These are phyloP conservation scores for Caenorhabditis uteleia DNA, from an alignment of 2,888 invertebrate genomes.

Conservation along the genomic window DNA sequence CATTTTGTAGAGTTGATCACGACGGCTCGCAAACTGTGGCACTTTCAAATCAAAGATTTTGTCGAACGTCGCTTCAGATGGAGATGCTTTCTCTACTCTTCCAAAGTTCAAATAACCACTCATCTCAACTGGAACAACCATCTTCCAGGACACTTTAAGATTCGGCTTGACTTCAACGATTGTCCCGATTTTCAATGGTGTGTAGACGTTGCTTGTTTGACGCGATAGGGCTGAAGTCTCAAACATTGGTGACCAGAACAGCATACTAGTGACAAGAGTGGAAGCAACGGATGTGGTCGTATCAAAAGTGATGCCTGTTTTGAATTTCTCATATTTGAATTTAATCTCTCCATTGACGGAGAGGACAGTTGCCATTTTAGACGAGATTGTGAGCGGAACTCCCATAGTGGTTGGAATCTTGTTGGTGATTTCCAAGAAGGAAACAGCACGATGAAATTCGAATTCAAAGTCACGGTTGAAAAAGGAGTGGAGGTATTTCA, in stretches of 20 bases:
- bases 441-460: conserved; percentile 24
- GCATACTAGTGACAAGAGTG: conserved; percentile 40
- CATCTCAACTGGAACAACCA: no score
- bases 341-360: conserved; percentile 22
- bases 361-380: conserved; percentile 41
- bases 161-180: no score
- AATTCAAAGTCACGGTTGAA: conserved; percentile 30
- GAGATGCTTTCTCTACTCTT: no score
- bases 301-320: conserved; percentile 22
- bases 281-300: conserved; percentile 25
- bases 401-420: conserved; percentile 57
- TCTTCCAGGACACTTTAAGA: no score
- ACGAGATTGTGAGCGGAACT: conserved; percentile 47
- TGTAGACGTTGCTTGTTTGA: conserved; percentile 38
- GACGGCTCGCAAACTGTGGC: no score
- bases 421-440: conserved; percentile 36
- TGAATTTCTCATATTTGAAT: conserved; percentile 26
- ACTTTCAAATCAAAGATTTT: no score
- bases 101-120: no score
- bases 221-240: conserved; percentile 55
- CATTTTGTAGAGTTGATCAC: no score
- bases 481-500: conserved; percentile 21
- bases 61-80: no score
- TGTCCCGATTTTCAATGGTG: conserved; percentile 57
- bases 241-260: conserved; percentile 49